Conservation (phyloP, 2,888 invertebrate species). For the Stegophylla sp. region DNA sequence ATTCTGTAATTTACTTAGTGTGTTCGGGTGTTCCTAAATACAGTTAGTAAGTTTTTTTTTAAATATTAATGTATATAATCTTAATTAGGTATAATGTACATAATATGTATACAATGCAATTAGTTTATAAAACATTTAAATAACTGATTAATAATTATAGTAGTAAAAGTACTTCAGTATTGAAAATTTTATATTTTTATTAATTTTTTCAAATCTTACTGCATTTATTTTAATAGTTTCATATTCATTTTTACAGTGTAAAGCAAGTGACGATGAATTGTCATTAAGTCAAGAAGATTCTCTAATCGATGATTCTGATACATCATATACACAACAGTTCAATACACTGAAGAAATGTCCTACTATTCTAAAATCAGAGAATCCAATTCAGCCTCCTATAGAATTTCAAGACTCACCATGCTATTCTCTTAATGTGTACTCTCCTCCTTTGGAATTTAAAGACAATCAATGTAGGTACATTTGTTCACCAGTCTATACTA, state of each 20-base stretch:
- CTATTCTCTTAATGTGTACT: conserved; percentile 39
- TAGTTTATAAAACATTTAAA: too few species aligned
- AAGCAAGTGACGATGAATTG: conserved; percentile 43
- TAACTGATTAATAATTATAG: too few species aligned
- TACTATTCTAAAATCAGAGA: conserved; percentile 54
- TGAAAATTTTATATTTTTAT: neutral
- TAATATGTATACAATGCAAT: too few species aligned
- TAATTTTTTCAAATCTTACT: neutral
- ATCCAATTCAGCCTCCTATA: conserved; percentile 80
- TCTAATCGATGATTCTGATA: conserved; percentile 65
- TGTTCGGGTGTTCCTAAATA: too few species aligned
- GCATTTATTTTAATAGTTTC: neutral
- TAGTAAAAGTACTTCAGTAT: too few species aligned
- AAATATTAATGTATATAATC: too few species aligned
- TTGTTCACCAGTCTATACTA: conserved; percentile 26
- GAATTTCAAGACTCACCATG: conserved; percentile 78
- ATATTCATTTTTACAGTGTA: conserved; percentile 35
- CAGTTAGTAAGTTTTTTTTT: too few species aligned
- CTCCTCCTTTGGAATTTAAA: conserved; percentile 45
- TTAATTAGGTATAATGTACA: too few species aligned
- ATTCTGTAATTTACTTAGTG: too few species aligned
- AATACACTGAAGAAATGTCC: conserved; percentile 62
- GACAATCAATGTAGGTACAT: conserved; percentile 25
- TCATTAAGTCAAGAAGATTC: conserved; percentile 51
- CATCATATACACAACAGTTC: conserved; percentile 66